Evolutionary conservation across 2,888 invertebrate species (phyloP).

Genomic region (Steromphala cineraria): DNA sequence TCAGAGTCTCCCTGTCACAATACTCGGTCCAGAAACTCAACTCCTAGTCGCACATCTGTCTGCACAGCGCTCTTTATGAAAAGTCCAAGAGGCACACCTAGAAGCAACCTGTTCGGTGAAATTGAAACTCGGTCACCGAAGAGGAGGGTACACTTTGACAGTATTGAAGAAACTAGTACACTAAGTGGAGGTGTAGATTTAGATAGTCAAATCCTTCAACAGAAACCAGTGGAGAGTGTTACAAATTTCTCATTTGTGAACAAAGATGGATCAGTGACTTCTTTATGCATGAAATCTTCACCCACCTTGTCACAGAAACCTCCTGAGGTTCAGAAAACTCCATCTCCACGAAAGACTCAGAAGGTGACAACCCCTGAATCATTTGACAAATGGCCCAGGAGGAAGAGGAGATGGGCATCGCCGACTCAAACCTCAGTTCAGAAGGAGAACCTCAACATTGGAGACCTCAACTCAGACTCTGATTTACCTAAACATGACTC

Average conservation of each 20-base stretch:
- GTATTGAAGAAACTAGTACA: background rate
- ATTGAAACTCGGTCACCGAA: background rate
- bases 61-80: conserved; percentile 51
- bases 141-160: background rate
- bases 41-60: conserved; percentile 49
- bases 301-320: conserved; percentile 1
- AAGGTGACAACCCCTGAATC: conserved; percentile 51
- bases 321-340: conserved; percentile 32
- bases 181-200: too few relatives aligned
- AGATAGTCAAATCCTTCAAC: background rate
- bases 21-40: conserved; percentile 45
- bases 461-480: background rate
- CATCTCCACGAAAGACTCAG: conserved; percentile 42
- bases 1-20: conserved; percentile 50
- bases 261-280: background rate
- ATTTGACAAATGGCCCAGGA: conserved; percentile 56
- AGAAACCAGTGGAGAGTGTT: background rate
- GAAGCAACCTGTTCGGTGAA: background rate
- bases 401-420: conserved; percentile 37
- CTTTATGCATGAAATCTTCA: background rate
- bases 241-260: background rate
- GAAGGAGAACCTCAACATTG: conserved; percentile 26
- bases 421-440: background rate
- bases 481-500: background rate
- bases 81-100: conserved; percentile 36